Evolutionary conservation across 2,797 vertebrate species (phyloP).

Genomic region (Lepidocolaptes lacrymiger): DNA sequence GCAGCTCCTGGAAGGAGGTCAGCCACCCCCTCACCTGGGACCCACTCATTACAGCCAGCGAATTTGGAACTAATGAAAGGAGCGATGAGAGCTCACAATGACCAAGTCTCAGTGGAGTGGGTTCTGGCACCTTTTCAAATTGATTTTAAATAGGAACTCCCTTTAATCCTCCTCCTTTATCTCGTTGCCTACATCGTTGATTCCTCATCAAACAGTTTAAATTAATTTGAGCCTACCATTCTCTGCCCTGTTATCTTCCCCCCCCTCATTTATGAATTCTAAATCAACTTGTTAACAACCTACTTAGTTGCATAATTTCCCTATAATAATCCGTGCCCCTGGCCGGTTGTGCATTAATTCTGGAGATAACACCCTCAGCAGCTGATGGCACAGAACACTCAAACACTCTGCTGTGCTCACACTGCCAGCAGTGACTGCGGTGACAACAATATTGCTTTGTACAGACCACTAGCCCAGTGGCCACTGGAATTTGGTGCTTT

Average conservation of each 20-base stretch:
- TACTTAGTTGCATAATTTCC: conserved; percentile 46
- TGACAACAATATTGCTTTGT: not conserved
- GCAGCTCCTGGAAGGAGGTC: not conserved
- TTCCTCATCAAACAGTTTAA: conserved; percentile 59
- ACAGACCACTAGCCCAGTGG: not conserved
- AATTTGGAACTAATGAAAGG: not conserved
- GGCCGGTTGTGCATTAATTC: not conserved
- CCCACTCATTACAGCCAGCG: not conserved
- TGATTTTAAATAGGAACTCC: conserved; percentile 34
- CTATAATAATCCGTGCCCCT: not conserved
- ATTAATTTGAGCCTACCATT: conserved; percentile 51
- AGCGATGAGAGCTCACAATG: not conserved
- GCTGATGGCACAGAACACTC: rapidly evolving
- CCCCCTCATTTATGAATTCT: conserved; percentile 37
- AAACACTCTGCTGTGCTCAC: not conserved
- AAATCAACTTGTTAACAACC: conserved; percentile 64
- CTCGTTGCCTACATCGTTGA: conserved; percentile 19
- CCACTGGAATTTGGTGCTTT: not conserved
- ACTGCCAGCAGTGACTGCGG: not conserved
- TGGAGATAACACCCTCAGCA: not conserved
- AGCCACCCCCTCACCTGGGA: rapidly evolving
- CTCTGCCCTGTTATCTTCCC: not conserved
- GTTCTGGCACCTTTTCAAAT: conserved; percentile 21
- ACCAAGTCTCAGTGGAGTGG: not conserved
- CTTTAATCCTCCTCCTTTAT: conserved; percentile 41